These are phyloP conservation scores for Tor tambroides DNA, from an alignment of 2,113 vertebrate genomes.

Conservation along the genomic window DNA sequence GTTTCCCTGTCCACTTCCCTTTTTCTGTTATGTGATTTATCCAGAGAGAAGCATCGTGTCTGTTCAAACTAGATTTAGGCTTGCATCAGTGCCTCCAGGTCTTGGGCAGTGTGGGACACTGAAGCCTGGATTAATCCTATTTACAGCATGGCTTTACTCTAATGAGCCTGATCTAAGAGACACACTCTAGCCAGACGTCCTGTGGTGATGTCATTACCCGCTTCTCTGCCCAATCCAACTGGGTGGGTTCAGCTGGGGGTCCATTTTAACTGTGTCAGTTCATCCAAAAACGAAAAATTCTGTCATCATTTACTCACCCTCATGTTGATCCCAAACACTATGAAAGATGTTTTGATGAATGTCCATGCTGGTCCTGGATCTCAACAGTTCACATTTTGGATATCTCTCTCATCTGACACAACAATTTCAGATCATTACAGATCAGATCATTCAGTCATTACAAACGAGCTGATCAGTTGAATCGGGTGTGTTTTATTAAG, in stretches of 20 bases:
- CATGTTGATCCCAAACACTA: background rate
- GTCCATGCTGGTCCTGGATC: background rate
- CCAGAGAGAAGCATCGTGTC: background rate
- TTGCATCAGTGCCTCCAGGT: conserved; percentile 21
- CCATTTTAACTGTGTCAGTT: background rate
- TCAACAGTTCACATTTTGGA: background rate
- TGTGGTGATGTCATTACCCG: conserved; percentile 38
- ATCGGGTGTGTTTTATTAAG: background rate
- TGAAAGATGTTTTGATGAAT: background rate
- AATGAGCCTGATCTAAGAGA: conserved; percentile 22
- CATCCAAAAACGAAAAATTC: background rate
- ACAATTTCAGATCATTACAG: background rate
- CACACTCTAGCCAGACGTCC: conserved; percentile 11
- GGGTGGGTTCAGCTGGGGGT: background rate
- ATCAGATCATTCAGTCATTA: background rate
- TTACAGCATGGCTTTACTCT: conserved; percentile 44
- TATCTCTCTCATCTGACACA: background rate
- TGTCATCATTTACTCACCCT: background rate
- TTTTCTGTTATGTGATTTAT: conserved; percentile 26
- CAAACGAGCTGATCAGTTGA: background rate
- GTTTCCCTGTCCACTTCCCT: background rate
- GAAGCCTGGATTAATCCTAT: conserved; percentile 48
- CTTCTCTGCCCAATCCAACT: conserved; percentile 35
- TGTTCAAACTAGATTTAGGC: conserved; percentile 35
- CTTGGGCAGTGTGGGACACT: conserved; percentile 17